A percentile compares a stretch with the other conserved stretches of the same genome.
phyloP scores from a whole-genome alignment of 1,140 invertebrate genomes.

The Oedothorax gibbosus region DNA sequence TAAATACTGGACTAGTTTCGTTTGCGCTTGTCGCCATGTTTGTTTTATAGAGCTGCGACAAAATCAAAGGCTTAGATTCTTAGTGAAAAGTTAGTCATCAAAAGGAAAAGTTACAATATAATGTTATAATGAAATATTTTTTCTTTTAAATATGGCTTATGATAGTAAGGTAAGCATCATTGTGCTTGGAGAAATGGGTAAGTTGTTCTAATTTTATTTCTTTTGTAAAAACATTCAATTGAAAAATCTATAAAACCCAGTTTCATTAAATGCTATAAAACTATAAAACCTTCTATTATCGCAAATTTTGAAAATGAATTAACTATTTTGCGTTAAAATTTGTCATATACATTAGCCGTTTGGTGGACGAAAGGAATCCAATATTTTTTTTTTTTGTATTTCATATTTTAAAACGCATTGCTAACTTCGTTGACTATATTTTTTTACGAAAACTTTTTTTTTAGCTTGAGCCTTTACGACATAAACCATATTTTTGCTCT shows the following conservation, averaged over 20 bases:
- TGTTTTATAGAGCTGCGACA: too few species aligned
- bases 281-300: neutral
- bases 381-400: neutral
- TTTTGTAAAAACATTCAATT: neutral
- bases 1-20: too few species aligned
- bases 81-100: too few species aligned
- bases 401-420: too few species aligned
- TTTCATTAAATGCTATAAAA: neutral
- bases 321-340: neutral
- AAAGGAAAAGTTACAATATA: too few species aligned
- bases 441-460: too few species aligned
- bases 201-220: neutral
- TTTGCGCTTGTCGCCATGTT: too few species aligned
- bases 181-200: neutral
- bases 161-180: neutral
- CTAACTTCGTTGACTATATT: too few species aligned
- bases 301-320: neutral
- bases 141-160: neutral
- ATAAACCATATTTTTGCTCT: too few species aligned
- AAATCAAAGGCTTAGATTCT: too few species aligned
- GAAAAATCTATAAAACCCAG: too few species aligned
- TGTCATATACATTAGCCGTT: neutral
- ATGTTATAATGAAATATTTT: neutral
- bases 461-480: too few species aligned
- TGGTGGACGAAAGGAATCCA: neutral